These are phyloP conservation scores for Drosophila heteroneura DNA, from an alignment of 2,888 invertebrate genomes.

Conservation along the genomic window DNA sequence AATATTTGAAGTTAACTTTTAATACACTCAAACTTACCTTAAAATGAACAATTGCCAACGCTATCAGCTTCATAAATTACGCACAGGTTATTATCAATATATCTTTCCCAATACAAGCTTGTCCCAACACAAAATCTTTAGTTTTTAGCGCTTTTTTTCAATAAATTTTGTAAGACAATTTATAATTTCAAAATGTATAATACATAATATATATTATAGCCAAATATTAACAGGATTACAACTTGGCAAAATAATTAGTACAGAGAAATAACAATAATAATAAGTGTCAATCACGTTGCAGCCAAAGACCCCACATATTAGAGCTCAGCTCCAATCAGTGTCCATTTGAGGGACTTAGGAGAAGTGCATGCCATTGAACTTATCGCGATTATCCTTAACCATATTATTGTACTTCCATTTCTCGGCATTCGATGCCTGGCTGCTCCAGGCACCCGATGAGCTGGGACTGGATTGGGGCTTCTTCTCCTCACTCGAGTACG, in stretches of 20 bases:
- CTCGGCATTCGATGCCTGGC: conserved; percentile 71
- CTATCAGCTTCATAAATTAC: not conserved
- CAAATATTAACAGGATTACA: conserved; percentile 29
- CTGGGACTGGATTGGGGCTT: conserved; percentile 23
- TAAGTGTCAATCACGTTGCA: conserved; percentile 46
- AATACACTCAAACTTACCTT: not conserved
- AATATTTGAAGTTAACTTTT: not conserved
- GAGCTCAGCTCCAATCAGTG: not conserved
- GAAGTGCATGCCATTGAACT: conserved; percentile 84
- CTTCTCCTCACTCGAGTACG: conserved; percentile 17
- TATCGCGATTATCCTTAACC: conserved; percentile 82
- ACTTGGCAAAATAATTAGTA: conserved; percentile 40
- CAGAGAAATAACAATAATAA: conserved; percentile 38
- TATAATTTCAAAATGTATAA: conserved; percentile 11
- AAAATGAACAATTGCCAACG: not conserved
- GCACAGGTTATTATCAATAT: not conserved
- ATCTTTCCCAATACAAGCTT: not conserved
- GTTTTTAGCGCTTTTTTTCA: conserved; percentile 50
- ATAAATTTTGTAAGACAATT: conserved; percentile 21
- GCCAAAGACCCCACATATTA: conserved; percentile 3
- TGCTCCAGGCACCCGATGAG: conserved; percentile 65
- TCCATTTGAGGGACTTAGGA: conserved; percentile 57
- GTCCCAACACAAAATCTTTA: not conserved
- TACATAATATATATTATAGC: conserved; percentile 12
- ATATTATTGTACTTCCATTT: conserved; percentile 85